Evolutionary conservation across 2,888 invertebrate genomes (phyloP).

Genomic region (Muschampia plurimacula): DNA sequence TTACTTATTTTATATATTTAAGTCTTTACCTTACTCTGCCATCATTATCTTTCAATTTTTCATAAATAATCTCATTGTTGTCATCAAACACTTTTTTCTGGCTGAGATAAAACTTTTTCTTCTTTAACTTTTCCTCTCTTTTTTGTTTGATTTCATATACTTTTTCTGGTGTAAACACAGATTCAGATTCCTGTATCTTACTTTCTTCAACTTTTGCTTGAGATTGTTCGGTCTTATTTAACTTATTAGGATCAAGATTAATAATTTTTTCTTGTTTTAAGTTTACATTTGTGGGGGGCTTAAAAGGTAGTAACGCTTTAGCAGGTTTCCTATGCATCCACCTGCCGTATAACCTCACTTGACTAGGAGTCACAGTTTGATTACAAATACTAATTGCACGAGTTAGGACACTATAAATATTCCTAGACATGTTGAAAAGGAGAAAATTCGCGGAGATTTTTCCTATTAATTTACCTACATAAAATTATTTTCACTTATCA

Average conservation of each 20-base stretch:
- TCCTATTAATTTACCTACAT: neutral
- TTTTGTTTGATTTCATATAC: conserved; percentile 60
- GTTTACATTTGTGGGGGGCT: conserved; percentile 56
- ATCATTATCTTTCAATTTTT: conserved; percentile 87
- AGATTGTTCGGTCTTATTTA: conserved; percentile 50
- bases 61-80: conserved; percentile 84
- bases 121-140: conserved; percentile 62
- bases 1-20: too few species aligned
- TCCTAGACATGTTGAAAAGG: conserved; percentile 10
- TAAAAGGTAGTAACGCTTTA: conserved; percentile 81
- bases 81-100: conserved; percentile 61
- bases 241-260: conserved; percentile 57
- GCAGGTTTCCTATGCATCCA: conserved; percentile 83
- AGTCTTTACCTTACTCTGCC: conserved; percentile 77
- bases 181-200: conserved; percentile 14
- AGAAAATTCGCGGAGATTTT: neutral
- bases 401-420: conserved; percentile 14
- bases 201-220: conserved; percentile 23
- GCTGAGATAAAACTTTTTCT: conserved; percentile 65
- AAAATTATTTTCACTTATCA: too few species aligned
- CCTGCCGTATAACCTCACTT: conserved; percentile 69
- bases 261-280: conserved; percentile 76
- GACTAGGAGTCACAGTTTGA: conserved; percentile 10
- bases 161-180: conserved; percentile 47
- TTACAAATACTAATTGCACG: neutral